Conservation (phyloP, 2,113 vertebrate species). For the Rhynchomys soricoides region DNA sequence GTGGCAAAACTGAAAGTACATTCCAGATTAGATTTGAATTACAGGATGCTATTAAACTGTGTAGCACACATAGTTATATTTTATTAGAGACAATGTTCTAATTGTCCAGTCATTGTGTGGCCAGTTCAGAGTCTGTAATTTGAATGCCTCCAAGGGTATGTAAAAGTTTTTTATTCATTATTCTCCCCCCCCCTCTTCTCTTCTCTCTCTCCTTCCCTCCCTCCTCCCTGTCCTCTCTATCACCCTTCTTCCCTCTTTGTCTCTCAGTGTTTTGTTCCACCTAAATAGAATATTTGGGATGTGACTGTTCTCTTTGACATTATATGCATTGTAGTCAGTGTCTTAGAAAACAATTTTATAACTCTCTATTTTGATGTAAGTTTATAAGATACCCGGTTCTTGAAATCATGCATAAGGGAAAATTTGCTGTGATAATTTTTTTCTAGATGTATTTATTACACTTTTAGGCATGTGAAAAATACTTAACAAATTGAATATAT, state of each 20-base stretch:
- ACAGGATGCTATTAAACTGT: background rate
- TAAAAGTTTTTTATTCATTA: background rate
- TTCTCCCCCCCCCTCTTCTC: background rate
- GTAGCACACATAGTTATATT: background rate
- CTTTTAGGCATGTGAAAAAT: slow-evolving; percentile 40
- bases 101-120: background rate
- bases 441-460: background rate
- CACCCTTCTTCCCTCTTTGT: background rate
- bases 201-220: too few species aligned
- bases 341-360: background rate
- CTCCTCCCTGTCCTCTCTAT: background rate
- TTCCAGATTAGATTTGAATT: slow-evolving; percentile 35
- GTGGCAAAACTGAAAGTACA: background rate
- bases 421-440: background rate
- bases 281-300: background rate
- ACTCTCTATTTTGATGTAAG: background rate
- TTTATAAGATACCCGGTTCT: background rate
- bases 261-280: background rate
- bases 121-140: background rate
- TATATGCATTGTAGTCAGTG: background rate
- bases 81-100: slow-evolving; percentile 28
- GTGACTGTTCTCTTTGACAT: background rate
- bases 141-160: background rate
- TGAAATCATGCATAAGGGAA: background rate
- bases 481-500: background rate